A percentile compares a stretch with the other conserved stretches of the same genome.
phyloP scores from a whole-genome alignment of 2,797 vertebrate species.

The Sebastes kiyomatsui region DNA sequence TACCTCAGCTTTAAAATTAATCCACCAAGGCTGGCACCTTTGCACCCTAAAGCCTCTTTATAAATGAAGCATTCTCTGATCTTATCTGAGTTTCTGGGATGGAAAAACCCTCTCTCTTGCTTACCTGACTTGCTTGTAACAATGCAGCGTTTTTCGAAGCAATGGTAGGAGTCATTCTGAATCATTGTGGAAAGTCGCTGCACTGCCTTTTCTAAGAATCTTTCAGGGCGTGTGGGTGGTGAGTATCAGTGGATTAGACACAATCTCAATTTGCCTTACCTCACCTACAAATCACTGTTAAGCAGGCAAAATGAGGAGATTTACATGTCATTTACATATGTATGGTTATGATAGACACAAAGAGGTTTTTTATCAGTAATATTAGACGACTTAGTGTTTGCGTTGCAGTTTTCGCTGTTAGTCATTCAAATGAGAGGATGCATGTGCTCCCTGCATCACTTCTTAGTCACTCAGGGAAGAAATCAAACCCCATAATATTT shows the following conservation, averaged over 20 bases:
- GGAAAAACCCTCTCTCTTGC: constrained; percentile 14
- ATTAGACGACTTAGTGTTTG: not conserved
- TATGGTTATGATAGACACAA: constrained; percentile 30
- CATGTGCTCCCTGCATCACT: not conserved
- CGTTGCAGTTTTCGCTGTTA: not conserved
- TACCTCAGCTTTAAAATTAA: constrained; percentile 74
- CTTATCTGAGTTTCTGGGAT: constrained; percentile 49
- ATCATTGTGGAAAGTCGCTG: constrained; percentile 7
- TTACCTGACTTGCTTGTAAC: constrained; percentile 61
- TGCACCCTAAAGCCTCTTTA: constrained; percentile 67
- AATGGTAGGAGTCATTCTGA: constrained; percentile 23
- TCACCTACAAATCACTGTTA: constrained; percentile 52
- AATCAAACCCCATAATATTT: not conserved
- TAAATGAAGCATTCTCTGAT: constrained; percentile 65
- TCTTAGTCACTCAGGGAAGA: not conserved
- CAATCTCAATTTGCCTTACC: constrained; percentile 49
- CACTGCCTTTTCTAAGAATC: constrained; percentile 19
- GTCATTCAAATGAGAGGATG: not conserved
- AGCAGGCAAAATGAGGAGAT: constrained; percentile 42
- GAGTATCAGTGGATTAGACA: constrained; percentile 62
- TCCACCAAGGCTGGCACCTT: constrained; percentile 70
- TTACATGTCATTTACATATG: constrained; percentile 57
- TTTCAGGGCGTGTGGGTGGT: constrained; percentile 39
- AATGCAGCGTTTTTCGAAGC: constrained; percentile 29
- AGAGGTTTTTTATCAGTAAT: constrained; percentile 8